These are phyloP conservation scores for Helobdella robusta DNA, from an alignment of 2,888 invertebrate species.

Conservation along the genomic window DNA sequence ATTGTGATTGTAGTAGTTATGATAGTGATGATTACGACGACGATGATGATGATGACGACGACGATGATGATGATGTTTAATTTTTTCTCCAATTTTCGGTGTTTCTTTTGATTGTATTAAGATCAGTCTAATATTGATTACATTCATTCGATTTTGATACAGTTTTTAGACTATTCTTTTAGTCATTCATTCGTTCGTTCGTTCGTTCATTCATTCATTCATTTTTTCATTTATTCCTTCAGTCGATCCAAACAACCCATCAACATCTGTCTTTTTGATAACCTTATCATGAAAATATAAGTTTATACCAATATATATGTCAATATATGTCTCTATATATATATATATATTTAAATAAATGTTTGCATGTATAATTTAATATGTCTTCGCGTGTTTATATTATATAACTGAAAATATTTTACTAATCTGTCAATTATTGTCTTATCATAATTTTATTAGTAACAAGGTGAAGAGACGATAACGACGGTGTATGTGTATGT, in stretches of 20 bases:
- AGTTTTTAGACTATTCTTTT: not conserved
- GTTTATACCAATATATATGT: too few species aligned
- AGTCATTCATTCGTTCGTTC: not conserved
- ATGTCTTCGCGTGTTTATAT: too few species aligned
- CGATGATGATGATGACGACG: conserved; percentile 7
- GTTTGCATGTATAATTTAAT: too few species aligned
- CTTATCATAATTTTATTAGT: too few species aligned
- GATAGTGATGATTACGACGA: not conserved
- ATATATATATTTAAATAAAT: too few species aligned
- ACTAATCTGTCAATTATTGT: too few species aligned
- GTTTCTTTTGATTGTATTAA: not conserved
- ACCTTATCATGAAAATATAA: too few species aligned
- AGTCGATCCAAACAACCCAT: not conserved
- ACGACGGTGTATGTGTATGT: too few species aligned
- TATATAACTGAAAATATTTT: too few species aligned
- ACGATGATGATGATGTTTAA: not conserved
- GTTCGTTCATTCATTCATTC: not conserved
- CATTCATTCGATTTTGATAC: not conserved
- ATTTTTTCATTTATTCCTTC: not conserved
- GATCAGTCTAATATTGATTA: not conserved
- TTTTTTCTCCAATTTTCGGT: not conserved
- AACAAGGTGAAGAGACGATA: too few species aligned
- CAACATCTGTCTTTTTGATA: too few species aligned
- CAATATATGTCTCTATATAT: too few species aligned
- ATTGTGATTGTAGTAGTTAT: not conserved